Evolutionary conservation across 2,888 invertebrate species (phyloP), one percentile per base, ranked within the genome.

Genomic region (Digitonthophagus gazella): DNA sequence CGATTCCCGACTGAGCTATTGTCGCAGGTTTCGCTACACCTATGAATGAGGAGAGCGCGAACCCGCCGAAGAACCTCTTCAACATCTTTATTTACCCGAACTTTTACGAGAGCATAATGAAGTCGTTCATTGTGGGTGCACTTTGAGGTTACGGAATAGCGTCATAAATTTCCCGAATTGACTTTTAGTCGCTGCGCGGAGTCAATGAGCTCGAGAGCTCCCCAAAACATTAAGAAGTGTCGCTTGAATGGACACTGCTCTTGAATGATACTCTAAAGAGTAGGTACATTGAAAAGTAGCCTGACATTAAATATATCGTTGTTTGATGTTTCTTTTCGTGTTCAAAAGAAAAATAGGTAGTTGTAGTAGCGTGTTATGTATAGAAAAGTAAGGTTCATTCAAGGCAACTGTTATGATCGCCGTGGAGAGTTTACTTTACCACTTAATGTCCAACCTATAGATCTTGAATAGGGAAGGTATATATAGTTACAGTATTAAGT

Each of bases 91-190:
- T 80, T 78, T 78, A 74, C 70, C 69, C 65, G 71, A 73, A 74
- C 64, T 15, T 72, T 71, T 67, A 69, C 71, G 69, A 71, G 69
- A 73, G 70, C 68, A 75, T 76, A 75, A 76, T 76, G 71, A 72
- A 74, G 71, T 74, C 58, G 67, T 70, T 71, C 69, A 74, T 76
- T 78, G 76, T 76, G 76, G 78, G 76, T 69, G 73, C 77, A 77
- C 71, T 80, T 79, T 80, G 80, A 80, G 81, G 81, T 80, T 77
- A 67, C 64, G 72, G 73, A 73, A 72, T 73, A 66, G 74, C 72
- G 75, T 65, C 78, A 80, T 81, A 81, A 80, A 79, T 79, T 76
- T 76, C 74, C 68, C 58, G 58, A 58, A 56, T 68, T 65, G 58
- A 58, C 58, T 58, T 19, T 61, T 8, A 16, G 18, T 61, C n/a